Evolutionary conservation across 2,113 vertebrate species (phyloP).

Genomic region (Axis porcinus): DNA sequence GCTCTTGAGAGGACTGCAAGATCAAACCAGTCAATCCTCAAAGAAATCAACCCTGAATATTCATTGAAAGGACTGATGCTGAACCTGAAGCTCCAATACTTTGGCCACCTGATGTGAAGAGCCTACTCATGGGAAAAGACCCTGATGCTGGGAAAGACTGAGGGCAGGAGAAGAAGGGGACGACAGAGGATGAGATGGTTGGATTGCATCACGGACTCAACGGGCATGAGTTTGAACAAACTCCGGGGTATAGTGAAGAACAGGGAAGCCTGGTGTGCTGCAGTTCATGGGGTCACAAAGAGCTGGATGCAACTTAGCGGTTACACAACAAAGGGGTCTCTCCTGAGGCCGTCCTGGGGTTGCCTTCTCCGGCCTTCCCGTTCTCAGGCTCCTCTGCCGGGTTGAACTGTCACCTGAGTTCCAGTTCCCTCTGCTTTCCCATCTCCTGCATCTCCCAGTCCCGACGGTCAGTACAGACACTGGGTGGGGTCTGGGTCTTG

Average conservation of each 20-base stretch:
- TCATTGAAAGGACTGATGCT: not conserved
- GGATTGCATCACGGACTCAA: not conserved
- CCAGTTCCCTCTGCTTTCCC: too few species aligned
- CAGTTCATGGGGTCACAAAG: not conserved
- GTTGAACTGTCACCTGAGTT: not conserved
- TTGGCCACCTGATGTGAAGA: not conserved
- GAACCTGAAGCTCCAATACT: not conserved
- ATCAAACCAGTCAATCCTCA: not conserved
- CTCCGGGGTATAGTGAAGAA: not conserved
- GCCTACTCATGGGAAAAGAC: not conserved
- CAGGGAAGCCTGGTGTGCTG: not conserved
- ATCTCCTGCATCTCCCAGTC: not conserved
- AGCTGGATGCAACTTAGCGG: not conserved
- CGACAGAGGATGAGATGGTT: not conserved
- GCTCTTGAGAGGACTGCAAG: not conserved
- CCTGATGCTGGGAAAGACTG: not conserved
- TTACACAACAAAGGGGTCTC: not conserved
- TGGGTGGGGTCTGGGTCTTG: not conserved
- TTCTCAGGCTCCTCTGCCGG: not conserved
- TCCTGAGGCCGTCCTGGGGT: not conserved
- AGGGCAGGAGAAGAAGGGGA: not conserved
- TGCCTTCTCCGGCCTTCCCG: not conserved
- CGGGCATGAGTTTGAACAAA: not conserved
- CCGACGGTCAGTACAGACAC: accelerated
- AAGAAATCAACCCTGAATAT: not conserved